Percentiles rank a stretch among this genome's conserved stretches.
Evolutionary conservation across 2,797 vertebrate species (phyloP).

Genomic region (Octomys mimax): DNA sequence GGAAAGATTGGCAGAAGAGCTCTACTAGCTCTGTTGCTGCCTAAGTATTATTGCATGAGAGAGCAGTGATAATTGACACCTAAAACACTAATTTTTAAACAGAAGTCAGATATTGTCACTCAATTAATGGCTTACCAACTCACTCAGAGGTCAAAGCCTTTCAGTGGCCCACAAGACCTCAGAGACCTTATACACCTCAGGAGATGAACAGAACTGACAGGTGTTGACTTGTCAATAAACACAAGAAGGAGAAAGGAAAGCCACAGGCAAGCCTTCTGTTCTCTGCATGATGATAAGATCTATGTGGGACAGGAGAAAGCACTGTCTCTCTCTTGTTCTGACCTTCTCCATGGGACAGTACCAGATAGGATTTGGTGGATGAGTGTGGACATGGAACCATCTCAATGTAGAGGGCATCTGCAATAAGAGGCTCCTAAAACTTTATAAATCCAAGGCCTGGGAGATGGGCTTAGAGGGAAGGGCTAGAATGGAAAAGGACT

Average conservation of each 20-base stretch:
- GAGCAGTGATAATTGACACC: too few relatives aligned
- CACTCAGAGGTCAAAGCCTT: background rate
- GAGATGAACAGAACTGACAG: background rate
- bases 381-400: background rate
- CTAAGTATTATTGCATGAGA: background rate
- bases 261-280: background rate
- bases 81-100: background rate
- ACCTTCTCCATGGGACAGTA: background rate
- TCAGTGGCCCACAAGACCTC: background rate
- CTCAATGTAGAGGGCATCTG: background rate
- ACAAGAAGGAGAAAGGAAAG: background rate
- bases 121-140: background rate
- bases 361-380: background rate
- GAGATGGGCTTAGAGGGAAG: background rate
- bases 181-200: rapidly evolving
- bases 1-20: background rate
- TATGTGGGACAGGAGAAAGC: background rate
- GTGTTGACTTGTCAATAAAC: background rate
- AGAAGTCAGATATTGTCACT: background rate
- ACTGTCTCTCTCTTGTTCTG: background rate
- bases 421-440: background rate
- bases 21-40: background rate
- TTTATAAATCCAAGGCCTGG: background rate
- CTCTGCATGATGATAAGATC: background rate
- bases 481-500: background rate